Evolutionary conservation across 2,888 invertebrate species (phyloP).

Genomic region (Tipula lateralis): DNA sequence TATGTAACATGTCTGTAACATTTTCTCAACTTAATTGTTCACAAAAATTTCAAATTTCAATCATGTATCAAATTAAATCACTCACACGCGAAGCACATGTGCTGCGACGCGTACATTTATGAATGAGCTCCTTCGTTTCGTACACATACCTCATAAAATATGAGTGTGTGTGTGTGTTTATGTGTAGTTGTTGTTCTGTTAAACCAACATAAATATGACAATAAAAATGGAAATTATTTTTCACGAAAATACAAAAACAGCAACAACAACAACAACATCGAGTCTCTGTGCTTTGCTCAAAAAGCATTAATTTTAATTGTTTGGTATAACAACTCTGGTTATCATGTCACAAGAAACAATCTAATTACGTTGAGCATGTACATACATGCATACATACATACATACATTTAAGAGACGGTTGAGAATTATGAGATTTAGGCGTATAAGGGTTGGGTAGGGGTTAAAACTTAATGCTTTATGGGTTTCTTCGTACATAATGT

Average conservation of each 20-base stretch:
- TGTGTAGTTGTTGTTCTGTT: background rate
- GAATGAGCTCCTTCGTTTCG: background rate
- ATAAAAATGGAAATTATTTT: background rate
- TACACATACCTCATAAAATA: background rate
- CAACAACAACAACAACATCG: background rate
- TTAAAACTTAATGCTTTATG: background rate
- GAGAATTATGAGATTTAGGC: background rate
- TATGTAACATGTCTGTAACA: too few species aligned
- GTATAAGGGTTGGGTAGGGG: background rate
- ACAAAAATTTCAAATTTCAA: background rate
- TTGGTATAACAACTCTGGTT: background rate
- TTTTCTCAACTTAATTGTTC: background rate
- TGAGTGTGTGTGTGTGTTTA: background rate
- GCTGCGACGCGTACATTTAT: background rate
- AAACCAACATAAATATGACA: background rate
- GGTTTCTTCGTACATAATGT: background rate
- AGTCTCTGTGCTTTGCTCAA: background rate
- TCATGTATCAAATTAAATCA: slow-evolving; percentile 9
- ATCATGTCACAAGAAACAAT: slow-evolving; percentile 11
- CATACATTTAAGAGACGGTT: background rate
- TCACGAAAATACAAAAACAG: background rate
- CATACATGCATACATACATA: background rate
- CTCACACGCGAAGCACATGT: too few species aligned
- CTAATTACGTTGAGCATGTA: background rate
- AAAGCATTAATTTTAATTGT: slow-evolving; percentile 6